phyloP scores from a whole-genome alignment of 2,888 invertebrate species.

The Troglohyphantes excavatus region DNA sequence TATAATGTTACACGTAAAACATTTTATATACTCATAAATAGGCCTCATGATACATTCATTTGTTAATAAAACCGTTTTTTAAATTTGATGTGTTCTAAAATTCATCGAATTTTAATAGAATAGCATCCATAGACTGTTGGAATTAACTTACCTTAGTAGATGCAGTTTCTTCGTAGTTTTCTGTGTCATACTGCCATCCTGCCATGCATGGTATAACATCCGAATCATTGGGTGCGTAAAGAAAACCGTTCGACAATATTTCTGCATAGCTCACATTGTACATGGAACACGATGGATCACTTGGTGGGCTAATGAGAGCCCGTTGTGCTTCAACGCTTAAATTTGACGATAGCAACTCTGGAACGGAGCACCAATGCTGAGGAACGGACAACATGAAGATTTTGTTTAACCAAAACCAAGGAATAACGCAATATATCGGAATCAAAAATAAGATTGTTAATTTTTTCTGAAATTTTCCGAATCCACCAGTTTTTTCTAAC shows the following conservation, averaged over 20 bases:
- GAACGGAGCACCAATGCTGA: constrained; percentile 90
- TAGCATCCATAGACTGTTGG: too few relatives aligned
- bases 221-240: constrained; percentile 80
- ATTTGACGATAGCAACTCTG: constrained; percentile 83
- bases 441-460: constrained; percentile 92
- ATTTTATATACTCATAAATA: too few relatives aligned
- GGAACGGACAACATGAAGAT: constrained; percentile 42
- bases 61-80: too few relatives aligned
- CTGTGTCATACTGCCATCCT: constrained; percentile 89
- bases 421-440: constrained; percentile 93
- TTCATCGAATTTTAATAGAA: too few relatives aligned
- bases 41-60: too few relatives aligned
- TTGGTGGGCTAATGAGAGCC: constrained; percentile 6
- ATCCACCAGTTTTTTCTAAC: constrained; percentile 92
- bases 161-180: constrained; percentile 87
- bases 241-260: constrained; percentile 80
- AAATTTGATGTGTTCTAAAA: too few relatives aligned
- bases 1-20: too few relatives aligned
- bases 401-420: constrained; percentile 84
- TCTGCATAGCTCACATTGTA: constrained; percentile 86
- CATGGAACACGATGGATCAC: too few relatives aligned
- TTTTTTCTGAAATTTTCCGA: constrained; percentile 91
- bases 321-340: background rate
- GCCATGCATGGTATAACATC: constrained; percentile 87
- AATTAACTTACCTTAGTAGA: constrained; percentile 90